Conservation (phyloP, 2,113 vertebrate genomes). For the Cyanocitta stelleri region DNA sequence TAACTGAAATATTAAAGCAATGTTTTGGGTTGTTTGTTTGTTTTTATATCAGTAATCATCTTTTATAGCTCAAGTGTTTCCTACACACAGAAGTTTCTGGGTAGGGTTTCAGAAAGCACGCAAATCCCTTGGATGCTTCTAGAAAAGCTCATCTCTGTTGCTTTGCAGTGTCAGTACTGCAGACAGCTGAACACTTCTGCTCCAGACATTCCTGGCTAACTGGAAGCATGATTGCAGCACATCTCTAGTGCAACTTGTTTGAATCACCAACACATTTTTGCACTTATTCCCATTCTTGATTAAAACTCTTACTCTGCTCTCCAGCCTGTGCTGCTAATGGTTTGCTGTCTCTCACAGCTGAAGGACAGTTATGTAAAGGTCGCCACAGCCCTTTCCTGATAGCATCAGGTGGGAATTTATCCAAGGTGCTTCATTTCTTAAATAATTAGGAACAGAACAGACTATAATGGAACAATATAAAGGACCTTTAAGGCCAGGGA, state of each 20-base stretch:
- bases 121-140: not conserved
- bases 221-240: not conserved
- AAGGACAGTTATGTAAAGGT: not conserved
- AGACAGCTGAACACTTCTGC: not conserved
- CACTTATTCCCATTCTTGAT: not conserved
- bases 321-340: not conserved
- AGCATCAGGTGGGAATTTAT: not conserved
- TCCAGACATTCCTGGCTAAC: not conserved
- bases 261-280: not conserved
- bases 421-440: not conserved
- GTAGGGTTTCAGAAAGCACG: not conserved
- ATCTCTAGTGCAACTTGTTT: not conserved
- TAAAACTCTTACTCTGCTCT: not conserved
- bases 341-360: not conserved
- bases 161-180: not conserved
- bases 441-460: not conserved
- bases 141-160: not conserved
- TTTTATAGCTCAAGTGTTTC: not conserved
- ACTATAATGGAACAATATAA: not conserved
- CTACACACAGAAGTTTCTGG: not conserved
- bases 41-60: not conserved
- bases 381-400: not conserved
- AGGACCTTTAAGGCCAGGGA: not conserved
- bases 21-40: not conserved
- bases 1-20: constrained; percentile 11